Percentiles rank a stretch among this genome's conserved stretches.
Conservation (phyloP, 2,888 invertebrate genomes). For the Mythimna loreyi region DNA sequence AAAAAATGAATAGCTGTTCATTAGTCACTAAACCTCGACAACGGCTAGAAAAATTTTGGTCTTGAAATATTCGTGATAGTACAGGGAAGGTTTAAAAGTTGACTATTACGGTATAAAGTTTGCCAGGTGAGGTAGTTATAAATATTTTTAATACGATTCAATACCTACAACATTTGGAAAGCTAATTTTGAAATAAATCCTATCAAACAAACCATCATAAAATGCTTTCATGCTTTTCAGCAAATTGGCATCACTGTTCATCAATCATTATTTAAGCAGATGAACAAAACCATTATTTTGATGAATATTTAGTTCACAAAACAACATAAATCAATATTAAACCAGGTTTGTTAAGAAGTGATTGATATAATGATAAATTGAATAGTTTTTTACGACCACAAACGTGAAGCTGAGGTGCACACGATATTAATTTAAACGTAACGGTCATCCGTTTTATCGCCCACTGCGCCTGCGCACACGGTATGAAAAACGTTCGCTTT, state of each 20-base stretch:
- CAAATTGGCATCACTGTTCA: not conserved
- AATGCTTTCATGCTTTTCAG: not conserved
- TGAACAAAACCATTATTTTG: not conserved
- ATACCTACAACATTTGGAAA: not conserved
- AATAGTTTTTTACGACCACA: slow-evolving; percentile 45
- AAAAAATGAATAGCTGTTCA: no score
- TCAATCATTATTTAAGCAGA: slow-evolving; percentile 3
- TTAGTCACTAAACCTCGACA: no score
- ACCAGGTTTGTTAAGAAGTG: slow-evolving; percentile 19
- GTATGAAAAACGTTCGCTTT: slow-evolving; percentile 34
- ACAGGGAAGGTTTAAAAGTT: no score
- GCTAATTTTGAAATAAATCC: not conserved
- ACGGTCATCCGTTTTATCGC: slow-evolving; percentile 47
- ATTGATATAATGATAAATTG: slow-evolving; percentile 42
- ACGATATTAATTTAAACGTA: slow-evolving; percentile 59
- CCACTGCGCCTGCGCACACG: slow-evolving; percentile 33
- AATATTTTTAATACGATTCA: no score
- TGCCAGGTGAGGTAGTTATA: no score
- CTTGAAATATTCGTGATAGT: no score
- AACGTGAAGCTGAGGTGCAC: slow-evolving; percentile 25
- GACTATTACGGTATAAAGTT: no score
- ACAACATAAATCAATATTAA: slow-evolving; percentile 20
- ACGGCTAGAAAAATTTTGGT: no score
- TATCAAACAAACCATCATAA: not conserved
- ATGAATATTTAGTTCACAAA: not conserved